A percentile compares a stretch with the other conserved stretches of the same genome.
These are phyloP conservation scores for Entelurus aequoreus DNA, from an alignment of 2,113 vertebrate species.

Conservation along the genomic window DNA sequence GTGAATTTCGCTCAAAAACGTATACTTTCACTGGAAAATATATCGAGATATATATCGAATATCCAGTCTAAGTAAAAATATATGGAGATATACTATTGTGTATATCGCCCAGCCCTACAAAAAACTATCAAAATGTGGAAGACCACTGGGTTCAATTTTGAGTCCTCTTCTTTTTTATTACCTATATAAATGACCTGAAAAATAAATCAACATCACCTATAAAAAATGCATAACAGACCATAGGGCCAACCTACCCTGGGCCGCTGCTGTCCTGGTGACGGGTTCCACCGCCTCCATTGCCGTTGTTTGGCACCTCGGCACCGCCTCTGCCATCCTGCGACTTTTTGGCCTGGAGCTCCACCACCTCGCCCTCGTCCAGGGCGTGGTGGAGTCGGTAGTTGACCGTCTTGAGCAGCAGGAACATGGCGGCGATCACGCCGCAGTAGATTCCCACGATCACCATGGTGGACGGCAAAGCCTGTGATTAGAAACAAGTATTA, in stretches of 20 bases:
- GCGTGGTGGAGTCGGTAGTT: constrained; percentile 95
- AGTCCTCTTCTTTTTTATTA: too few species aligned
- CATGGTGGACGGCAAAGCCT: constrained; percentile 96
- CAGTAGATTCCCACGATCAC: constrained; percentile 97
- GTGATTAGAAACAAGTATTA: constrained; percentile 35
- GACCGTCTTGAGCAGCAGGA: constrained; percentile 91
- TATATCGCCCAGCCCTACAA: too few species aligned
- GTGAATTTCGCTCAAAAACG: too few species aligned
- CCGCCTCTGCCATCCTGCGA: constrained; percentile 74
- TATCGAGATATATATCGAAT: too few species aligned
- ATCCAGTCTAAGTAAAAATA: too few species aligned
- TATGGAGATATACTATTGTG: too few species aligned
- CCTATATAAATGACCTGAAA: too few species aligned
- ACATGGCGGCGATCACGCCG: constrained; percentile 89
- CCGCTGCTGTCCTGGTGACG: constrained; percentile 90
- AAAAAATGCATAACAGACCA: background rate
- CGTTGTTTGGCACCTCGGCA: constrained; percentile 75
- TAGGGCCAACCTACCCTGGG: constrained; percentile 79
- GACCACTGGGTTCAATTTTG: too few species aligned
- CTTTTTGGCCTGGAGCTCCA: constrained; percentile 82
- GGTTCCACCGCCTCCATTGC: constrained; percentile 56
- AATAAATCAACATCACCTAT: too few species aligned
- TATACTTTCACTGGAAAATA: too few species aligned
- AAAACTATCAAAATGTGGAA: too few species aligned
- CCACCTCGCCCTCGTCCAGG: constrained; percentile 94